These are phyloP conservation scores for Drosophila ironensis DNA, from an alignment of 1,140 invertebrate genomes.

Conservation along the genomic window DNA sequence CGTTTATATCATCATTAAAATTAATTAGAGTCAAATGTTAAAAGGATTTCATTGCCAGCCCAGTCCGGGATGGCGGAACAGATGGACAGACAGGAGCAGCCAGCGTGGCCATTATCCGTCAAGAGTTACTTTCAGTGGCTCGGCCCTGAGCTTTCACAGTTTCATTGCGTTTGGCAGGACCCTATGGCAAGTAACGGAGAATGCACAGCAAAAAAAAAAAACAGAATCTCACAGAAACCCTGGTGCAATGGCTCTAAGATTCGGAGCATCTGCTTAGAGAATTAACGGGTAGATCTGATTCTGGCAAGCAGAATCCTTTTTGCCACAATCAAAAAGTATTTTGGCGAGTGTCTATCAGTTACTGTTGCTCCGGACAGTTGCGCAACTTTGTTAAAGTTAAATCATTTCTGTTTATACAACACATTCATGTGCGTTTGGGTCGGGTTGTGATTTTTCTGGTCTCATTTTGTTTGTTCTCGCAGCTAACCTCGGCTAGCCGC, in stretches of 20 bases:
- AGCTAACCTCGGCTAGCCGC: slow-evolving; percentile 11
- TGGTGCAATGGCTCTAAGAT: too few species aligned
- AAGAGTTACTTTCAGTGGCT: slow-evolving; percentile 16
- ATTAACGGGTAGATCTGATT: too few species aligned
- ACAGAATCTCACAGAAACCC: too few species aligned
- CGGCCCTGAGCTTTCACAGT: background rate
- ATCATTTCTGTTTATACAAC: slow-evolving; percentile 73
- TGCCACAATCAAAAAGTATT: too few species aligned
- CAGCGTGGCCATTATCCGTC: slow-evolving; percentile 51
- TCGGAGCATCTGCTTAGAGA: too few species aligned
- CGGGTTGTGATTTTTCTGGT: background rate
- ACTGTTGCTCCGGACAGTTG: background rate
- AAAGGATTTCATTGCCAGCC: slow-evolving; percentile 64
- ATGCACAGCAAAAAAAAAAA: background rate
- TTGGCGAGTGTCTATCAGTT: too few species aligned
- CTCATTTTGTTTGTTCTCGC: background rate
- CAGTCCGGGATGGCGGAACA: background rate
- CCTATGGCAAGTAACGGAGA: background rate
- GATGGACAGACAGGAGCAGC: slow-evolving; percentile 2
- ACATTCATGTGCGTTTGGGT: slow-evolving; percentile 39
- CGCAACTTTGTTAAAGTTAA: slow-evolving; percentile 59
- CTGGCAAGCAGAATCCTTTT: too few species aligned
- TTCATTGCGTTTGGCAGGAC: slow-evolving; percentile 23
- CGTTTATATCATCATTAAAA: slow-evolving; percentile 77
- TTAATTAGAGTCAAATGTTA: slow-evolving; percentile 81